Evolutionary conservation across 2,888 invertebrate genomes (phyloP), one percentile per base, ranked within the genome.

Genomic region (Amphipoea oculea): DNA sequence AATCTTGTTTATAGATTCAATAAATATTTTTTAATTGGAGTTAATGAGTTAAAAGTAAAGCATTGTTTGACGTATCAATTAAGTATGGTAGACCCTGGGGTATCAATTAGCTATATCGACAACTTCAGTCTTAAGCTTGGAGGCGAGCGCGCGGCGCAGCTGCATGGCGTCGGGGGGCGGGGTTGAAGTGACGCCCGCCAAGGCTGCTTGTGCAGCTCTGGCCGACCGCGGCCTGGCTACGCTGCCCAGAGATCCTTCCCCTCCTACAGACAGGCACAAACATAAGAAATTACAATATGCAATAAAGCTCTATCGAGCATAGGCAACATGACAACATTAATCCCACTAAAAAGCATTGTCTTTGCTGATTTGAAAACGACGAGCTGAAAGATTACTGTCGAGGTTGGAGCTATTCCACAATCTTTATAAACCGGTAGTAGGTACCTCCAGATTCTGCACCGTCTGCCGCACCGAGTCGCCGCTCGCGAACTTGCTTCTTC

Each of bases 401-500:
- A 79, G 11, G 66, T 51, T 17, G 20, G n/a, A 42, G 51, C 20
- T 63, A 12, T 40, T 57, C n/a, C 20, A 54, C 62, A 81, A 81
- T 67, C 57, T n/a, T 54, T 69, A 42, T 51, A 57, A 69, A 63
- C 29, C n/a, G 12, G 60, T 87, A 94, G 63, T 29, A 29, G 29
- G 29, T 87, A 94, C 96, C 95, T 89, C 94, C 95, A 81, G 93
- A 90, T 69, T 97, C 97, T 0, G 95, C 95, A 75, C 97, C 95
- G 84, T 98, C 98, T 23, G 97, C 97, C 60, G 97, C 97, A 54
- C 97, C 97, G 12, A 99, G 96, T 92, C 98, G 98, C 88, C 98
- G 98, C 92, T 98, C 98, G 40, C 99, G 97, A 42, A 98, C 99
- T 92, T 98, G 98, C 92, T 98, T 98, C 95, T 99, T 99, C 92